Evolutionary conservation across 2,113 vertebrate genomes (phyloP), one percentile per base, ranked within the genome.

Genomic region (Petrocephalus zakoni): DNA sequence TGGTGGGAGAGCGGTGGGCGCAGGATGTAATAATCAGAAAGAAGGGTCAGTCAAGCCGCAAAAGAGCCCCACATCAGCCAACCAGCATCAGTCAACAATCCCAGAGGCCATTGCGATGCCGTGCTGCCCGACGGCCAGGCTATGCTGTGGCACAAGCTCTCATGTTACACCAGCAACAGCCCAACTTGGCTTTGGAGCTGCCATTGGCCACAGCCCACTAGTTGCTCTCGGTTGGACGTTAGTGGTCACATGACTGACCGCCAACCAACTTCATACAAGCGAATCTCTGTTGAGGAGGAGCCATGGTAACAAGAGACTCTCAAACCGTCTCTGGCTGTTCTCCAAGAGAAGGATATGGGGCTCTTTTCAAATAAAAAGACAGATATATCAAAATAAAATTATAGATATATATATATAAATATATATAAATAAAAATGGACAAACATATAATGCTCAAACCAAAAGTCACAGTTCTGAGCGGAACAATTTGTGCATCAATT

Each of bases 11-110:
- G 95, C 94, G 90, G 93, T 95, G 94, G 94, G 95, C 95, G 96
- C 96, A 91, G 95, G 94, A 95, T 95, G 95, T 95, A 94, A 94
- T 93, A 96, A 96, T 94, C 95, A 96, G 95, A 96, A 92, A 96
- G 90, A 95, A 95, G 94, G 95, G 94, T 96, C 95, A 96, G 95
- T 96, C 92, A 95, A 93, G 93, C 93, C 92, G 91, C 93, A 95
- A 95, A 68, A 96, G 95, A 95, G 95, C 96, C 96, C 94, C 95
- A 96, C 92, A 95, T 95, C 95, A 95, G 89, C 94, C 85, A 75
- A 87, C 49, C 78, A 87, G 56, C 90, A 90, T 85, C 88, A 90
- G 88, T 56, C 91, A 81, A 93, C 89, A 93, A 53, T 52, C 64
- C 68, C n/a, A n/a, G 51, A 56, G 87, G 87, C 46, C 87, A 87